Percentiles rank a stretch among this genome's conserved stretches.
These are phyloP conservation scores for Diachasmimorpha longicaudata DNA, from an alignment of 1,140 invertebrate species.

Conservation along the genomic window DNA sequence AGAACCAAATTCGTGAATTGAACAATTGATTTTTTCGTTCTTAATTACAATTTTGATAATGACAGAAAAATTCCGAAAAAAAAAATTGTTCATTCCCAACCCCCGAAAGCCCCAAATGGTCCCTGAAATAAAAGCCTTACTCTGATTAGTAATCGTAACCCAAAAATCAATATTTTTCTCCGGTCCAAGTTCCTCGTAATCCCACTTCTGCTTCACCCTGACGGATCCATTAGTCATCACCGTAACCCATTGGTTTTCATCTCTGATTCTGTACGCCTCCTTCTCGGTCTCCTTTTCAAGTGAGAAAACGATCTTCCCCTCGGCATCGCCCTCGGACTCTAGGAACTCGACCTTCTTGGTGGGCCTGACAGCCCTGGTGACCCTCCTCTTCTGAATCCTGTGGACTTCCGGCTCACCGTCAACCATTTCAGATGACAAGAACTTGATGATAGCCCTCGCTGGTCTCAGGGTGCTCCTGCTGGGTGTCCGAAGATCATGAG, in stretches of 20 bases:
- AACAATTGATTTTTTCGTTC: neutral
- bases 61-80: too few relatives aligned
- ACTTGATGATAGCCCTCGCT: conserved; percentile 78
- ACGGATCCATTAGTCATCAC: conserved; percentile 91
- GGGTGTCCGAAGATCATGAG: conserved; percentile 80
- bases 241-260: conserved; percentile 92
- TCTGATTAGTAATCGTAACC: conserved; percentile 91
- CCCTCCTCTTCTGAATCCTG: conserved; percentile 77
- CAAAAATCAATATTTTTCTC: conserved; percentile 97
- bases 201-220: conserved; percentile 94
- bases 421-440: conserved; percentile 66
- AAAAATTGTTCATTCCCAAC: too few relatives aligned
- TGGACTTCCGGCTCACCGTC: conserved; percentile 61
- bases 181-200: conserved; percentile 93
- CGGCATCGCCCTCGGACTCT: conserved; percentile 86
- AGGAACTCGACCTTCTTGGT: conserved; percentile 92
- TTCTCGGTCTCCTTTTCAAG: conserved; percentile 90
- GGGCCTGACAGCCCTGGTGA: conserved; percentile 85
- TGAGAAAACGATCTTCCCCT: conserved; percentile 87
- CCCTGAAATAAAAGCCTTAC: conserved; percentile 64
- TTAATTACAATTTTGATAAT: neutral
- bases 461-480: conserved; percentile 71
- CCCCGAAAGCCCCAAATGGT: neutral
- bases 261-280: conserved; percentile 91
- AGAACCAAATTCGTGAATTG: neutral